Conservation (phyloP, 1,140 invertebrate genomes). For the Forficula auricularia region DNA sequence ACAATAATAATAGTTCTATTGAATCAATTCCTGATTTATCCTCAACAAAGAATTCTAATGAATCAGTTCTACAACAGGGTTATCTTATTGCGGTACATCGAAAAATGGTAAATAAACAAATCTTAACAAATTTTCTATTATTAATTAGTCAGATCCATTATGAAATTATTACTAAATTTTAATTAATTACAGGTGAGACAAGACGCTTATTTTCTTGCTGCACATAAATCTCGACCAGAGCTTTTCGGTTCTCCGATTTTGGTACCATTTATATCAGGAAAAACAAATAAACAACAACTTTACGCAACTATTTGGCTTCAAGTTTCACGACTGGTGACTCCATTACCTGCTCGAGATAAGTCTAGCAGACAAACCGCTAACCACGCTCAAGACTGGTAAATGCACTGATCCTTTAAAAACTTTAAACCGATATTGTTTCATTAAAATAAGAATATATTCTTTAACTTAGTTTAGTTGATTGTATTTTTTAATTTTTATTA, state of each 20-base stretch:
- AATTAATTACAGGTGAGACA: slow-evolving; percentile 40
- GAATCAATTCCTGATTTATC: too few species aligned
- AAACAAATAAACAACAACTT: slow-evolving; percentile 44
- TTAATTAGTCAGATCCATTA: too few species aligned
- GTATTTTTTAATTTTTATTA: too few species aligned
- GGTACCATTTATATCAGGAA: slow-evolving; percentile 40
- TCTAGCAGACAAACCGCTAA: slow-evolving; percentile 40
- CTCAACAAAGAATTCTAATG: neutral
- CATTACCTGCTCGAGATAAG: slow-evolving; percentile 39
- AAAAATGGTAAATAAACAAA: slow-evolving; percentile 36
- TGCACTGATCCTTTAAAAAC: slow-evolving; percentile 1
- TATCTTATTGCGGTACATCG: slow-evolving; percentile 61
- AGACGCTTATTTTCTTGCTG: slow-evolving; percentile 67
- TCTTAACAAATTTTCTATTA: too few species aligned
- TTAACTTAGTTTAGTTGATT: too few species aligned
- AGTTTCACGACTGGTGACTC: slow-evolving; percentile 61
- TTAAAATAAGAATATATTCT: too few species aligned
- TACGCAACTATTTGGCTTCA: slow-evolving; percentile 73
- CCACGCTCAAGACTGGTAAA: slow-evolving; percentile 77
- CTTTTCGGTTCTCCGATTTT: slow-evolving; percentile 70
- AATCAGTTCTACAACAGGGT: slow-evolving; percentile 20
- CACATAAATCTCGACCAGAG: slow-evolving; percentile 57
- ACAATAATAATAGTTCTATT: neutral
- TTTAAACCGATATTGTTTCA: neutral
- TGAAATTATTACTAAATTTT: slow-evolving; percentile 1